Percentiles rank a stretch among this genome's conserved stretches.
Evolutionary conservation across 2,888 invertebrate species (phyloP).

Genomic region (Pteria penguin): DNA sequence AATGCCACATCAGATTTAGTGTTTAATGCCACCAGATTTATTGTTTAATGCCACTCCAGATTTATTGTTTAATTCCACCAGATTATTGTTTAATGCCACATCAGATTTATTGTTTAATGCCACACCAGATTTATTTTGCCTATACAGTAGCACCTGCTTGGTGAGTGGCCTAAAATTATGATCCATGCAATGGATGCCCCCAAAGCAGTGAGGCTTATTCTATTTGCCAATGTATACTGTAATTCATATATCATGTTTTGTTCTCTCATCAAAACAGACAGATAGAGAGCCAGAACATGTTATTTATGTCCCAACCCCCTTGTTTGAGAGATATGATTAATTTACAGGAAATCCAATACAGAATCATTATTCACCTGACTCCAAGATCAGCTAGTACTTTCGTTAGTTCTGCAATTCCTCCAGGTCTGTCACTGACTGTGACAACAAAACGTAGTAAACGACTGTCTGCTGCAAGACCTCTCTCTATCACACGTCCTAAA

Average conservation of each 20-base stretch:
- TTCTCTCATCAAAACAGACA: neutral
- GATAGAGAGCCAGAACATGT: no score
- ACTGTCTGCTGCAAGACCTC: slow-evolving; percentile 93
- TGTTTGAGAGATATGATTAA: neutral
- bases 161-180: no score
- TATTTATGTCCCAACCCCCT: neutral
- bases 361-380: slow-evolving; percentile 83
- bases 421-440: slow-evolving; percentile 89
- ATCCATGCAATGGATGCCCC: no score
- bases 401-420: slow-evolving; percentile 92
- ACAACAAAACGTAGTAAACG: slow-evolving; percentile 84
- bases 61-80: no score
- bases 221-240: neutral
- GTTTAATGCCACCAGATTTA: no score
- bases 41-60: no score
- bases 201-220: no score
- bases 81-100: no score
- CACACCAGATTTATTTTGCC: no score
- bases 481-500: slow-evolving; percentile 91
- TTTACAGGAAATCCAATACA: neutral
- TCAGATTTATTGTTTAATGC: no score
- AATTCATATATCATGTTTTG: neutral
- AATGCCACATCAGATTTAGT: no score
- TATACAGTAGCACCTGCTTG: no score
- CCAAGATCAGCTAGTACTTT: slow-evolving; percentile 88